Evolutionary conservation across 2,888 invertebrate species (phyloP).

Genomic region (Plebejus anna): DNA sequence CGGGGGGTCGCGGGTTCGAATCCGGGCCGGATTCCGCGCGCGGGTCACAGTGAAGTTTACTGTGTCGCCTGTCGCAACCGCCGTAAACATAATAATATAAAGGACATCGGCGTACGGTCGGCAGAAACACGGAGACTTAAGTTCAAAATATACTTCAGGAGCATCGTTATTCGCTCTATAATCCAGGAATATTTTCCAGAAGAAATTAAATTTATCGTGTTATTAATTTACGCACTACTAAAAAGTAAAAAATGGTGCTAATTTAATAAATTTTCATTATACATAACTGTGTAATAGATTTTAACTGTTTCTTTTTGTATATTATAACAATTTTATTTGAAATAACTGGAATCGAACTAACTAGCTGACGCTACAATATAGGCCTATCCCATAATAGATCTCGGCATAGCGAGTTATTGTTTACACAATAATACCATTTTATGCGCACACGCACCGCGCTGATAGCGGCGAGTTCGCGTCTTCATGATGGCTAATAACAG

Average conservation of each 20-base stretch:
- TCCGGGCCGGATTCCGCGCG: constrained; percentile 33
- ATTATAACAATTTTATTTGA: no score
- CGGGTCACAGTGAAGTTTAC: constrained; percentile 33
- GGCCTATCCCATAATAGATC: not conserved
- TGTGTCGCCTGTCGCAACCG: constrained; percentile 35
- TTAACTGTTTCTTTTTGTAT: no score
- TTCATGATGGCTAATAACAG: not conserved
- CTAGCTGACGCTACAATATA: not conserved
- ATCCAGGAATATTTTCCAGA: no score
- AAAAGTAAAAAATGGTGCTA: no score
- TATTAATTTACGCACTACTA: no score
- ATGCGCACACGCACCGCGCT: not conserved
- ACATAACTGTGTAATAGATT: no score
- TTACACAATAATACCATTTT: not conserved
- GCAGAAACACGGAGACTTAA: constrained; percentile 18
- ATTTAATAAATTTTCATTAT: no score
- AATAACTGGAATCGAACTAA: no score
- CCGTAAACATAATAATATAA: constrained; percentile 34
- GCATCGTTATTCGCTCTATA: no score
- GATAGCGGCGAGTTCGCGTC: not conserved
- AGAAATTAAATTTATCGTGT: no score
- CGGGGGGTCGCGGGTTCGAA: constrained; percentile 32
- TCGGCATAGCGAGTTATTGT: not conserved
- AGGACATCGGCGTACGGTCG: constrained; percentile 35
- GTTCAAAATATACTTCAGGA: no score